Base-by-base conservation (phyloP, 2,113 vertebrate genomes). In the Pyxicephalus adspersus region DNA sequence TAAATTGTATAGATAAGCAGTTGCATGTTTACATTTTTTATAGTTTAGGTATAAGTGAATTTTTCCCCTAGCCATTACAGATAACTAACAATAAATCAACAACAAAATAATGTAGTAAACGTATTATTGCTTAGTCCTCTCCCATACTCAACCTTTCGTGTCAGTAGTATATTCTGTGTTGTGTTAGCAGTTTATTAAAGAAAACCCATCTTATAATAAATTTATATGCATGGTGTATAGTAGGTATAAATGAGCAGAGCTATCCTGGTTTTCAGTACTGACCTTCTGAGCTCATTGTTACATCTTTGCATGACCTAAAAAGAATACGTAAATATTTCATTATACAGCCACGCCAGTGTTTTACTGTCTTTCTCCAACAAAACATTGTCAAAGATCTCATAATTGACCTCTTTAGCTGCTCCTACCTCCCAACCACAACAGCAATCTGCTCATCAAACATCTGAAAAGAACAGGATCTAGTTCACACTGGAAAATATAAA, bases 351-450 rank as follows among this genome's bases (percentile, higher is more conserved):
- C 57, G 64, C 19, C 6, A 20, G 51, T 57, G 13, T 31, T 55
- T 57, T 55, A 55, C 18, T 57, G 15, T 22, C 52, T 57, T 31
- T 72, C 68, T 55, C 19, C 26, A 71, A 26, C 25, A 71, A n/a
- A 54, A 31, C 8, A 72, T 72, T 72, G 25, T 55, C 68, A 57
- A 72, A 57, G 68, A 72, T 9, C 55, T 57, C 52, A 57, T 31
- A 72, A 72, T 31, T 72, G 51, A 72, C 51, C 68, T 71, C 68
- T 72, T 57, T 72, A 57, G 54, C 51, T 72, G 68, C 26, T 55
- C 23, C 29, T 72, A 52, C 50, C 68, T 72, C 26, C 68, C 68
- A 72, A 55, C 18, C 68, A 55, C 23, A 72, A 57, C 55, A 72
- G 25, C 50, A 72, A 72, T 72, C 68, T 72, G 68, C 7, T 72